phyloP scores from a whole-genome alignment of 2,888 invertebrate genomes.

The Caenorhabditis sulstoni region DNA sequence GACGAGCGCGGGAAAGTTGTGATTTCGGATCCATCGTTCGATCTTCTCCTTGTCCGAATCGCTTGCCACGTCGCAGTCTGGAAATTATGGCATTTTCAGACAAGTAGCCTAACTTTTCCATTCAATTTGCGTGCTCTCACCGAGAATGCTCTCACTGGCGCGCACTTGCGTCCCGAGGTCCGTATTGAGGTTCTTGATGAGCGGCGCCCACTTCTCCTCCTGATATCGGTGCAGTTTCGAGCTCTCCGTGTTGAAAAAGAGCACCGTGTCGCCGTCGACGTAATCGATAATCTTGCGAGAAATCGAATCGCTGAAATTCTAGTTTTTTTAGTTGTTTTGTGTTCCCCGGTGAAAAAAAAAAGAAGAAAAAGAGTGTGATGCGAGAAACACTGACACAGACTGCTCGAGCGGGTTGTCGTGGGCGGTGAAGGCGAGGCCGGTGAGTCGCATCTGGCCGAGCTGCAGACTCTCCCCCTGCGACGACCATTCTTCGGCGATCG shows the following conservation, averaged over 20 bases:
- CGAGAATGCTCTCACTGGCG: conserved; percentile 61
- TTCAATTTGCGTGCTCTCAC: conserved; percentile 28
- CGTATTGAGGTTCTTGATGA: conserved; percentile 83
- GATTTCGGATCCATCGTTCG: conserved; percentile 88
- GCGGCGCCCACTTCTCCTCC: conserved; percentile 90
- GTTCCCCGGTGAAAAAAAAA: background rate
- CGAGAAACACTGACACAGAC: conserved; percentile 81
- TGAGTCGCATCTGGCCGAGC: conserved; percentile 83
- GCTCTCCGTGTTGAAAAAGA: conserved; percentile 84
- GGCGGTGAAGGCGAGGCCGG: conserved; percentile 91
- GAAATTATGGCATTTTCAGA: background rate
- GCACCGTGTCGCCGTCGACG: conserved; percentile 82
- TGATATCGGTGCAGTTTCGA: conserved; percentile 87
- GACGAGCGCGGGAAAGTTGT: conserved; percentile 87
- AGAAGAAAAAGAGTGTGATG: conserved; percentile 3
- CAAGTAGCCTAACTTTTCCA: background rate
- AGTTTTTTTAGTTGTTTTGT: too few species aligned
- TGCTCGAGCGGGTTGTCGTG: conserved; percentile 93
- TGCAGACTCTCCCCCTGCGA: conserved; percentile 85
- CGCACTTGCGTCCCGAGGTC: conserved; percentile 63
- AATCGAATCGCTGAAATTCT: conserved; percentile 73
- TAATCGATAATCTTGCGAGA: conserved; percentile 86
- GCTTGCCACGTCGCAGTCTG: conserved; percentile 60
- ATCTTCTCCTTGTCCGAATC: conserved; percentile 81
- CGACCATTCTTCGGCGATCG: conserved; percentile 95